These are phyloP conservation scores for Camelus dromedarius DNA, from an alignment of 2,113 vertebrate species.

Conservation along the genomic window DNA sequence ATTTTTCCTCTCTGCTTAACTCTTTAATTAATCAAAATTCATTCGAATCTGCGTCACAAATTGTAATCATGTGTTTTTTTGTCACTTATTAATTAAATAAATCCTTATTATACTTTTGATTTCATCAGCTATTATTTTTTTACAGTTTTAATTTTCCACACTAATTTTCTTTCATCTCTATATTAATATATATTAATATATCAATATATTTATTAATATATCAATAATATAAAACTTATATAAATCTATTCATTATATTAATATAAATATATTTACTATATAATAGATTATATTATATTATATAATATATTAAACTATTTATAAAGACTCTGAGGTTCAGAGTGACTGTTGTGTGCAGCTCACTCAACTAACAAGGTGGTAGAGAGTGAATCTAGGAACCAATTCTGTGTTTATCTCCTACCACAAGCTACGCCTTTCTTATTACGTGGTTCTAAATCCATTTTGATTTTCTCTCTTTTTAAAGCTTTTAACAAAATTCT, in stretches of 20 bases:
- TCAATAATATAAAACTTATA: too few relatives aligned
- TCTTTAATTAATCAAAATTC: not conserved
- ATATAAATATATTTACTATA: too few relatives aligned
- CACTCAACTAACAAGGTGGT: too few relatives aligned
- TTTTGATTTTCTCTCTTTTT: not conserved
- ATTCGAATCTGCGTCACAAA: not conserved
- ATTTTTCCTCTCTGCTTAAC: conserved; percentile 23
- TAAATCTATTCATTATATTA: too few relatives aligned
- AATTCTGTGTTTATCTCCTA: accelerated
- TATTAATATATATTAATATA: too few relatives aligned
- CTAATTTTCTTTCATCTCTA: not conserved
- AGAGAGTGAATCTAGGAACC: too few relatives aligned
- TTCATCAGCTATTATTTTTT: not conserved
- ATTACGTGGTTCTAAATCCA: not conserved
- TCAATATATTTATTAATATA: too few relatives aligned
- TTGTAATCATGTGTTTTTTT: not conserved
- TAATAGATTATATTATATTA: too few relatives aligned
- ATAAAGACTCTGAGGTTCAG: not conserved
- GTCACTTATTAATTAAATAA: conserved; percentile 41
- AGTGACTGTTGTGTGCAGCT: not conserved
- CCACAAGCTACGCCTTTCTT: not conserved
- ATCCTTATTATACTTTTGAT: not conserved
- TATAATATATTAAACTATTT: too few relatives aligned
- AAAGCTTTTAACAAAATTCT: not conserved
- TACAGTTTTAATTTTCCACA: not conserved